A percentile compares a stretch with the other conserved stretches of the same genome.
Evolutionary conservation across 2,113 vertebrate genomes (phyloP).

Genomic region (Probosciger aterrimus): DNA sequence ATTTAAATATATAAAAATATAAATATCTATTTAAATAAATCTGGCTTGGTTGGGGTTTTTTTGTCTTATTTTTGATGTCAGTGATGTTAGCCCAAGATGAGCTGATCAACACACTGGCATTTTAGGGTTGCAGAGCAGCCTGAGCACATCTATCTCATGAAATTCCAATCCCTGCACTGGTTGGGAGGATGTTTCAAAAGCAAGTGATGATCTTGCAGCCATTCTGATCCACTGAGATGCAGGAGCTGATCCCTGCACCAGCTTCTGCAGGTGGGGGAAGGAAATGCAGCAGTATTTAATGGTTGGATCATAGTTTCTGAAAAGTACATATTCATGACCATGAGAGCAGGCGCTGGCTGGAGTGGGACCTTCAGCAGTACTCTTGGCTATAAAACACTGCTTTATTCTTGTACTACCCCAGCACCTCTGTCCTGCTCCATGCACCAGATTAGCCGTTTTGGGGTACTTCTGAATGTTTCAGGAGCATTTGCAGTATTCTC

Average conservation of each 20-base stretch:
- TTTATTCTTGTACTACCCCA: background rate
- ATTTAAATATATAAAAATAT: background rate
- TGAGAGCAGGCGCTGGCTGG: background rate
- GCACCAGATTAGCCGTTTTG: background rate
- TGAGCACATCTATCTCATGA: fast-evolving
- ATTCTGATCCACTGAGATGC: fast-evolving
- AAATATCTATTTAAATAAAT: background rate
- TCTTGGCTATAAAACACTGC: background rate
- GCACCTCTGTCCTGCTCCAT: background rate
- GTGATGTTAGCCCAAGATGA: background rate
- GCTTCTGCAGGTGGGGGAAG: background rate
- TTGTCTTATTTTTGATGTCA: background rate
- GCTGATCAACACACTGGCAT: background rate
- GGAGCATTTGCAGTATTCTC: background rate
- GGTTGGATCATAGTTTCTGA: background rate
- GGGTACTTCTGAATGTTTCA: background rate
- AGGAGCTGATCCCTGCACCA: background rate
- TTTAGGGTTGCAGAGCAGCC: background rate
- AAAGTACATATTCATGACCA: background rate
- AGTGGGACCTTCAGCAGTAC: background rate
- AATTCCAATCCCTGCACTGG: background rate
- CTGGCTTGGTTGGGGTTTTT: background rate
- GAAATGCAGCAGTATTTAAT: background rate
- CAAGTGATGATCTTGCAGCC: background rate
- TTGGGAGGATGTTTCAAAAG: background rate